A percentile compares a stretch with the other conserved stretches of the same genome.
Conservation (phyloP, 2,113 vertebrate genomes). For the Butastur rufipennis region DNA sequence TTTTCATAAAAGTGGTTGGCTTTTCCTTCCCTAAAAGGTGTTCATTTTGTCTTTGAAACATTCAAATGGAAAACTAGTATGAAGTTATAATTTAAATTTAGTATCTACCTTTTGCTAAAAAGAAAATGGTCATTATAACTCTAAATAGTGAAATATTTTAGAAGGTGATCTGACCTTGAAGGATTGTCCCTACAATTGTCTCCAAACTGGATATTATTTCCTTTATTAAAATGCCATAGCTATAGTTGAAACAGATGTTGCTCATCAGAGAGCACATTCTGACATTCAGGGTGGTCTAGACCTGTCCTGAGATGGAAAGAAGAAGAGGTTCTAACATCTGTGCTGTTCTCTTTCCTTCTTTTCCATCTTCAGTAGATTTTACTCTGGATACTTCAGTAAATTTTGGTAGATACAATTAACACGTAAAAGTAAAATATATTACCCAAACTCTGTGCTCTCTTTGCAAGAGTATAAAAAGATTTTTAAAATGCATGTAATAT, state of each 20-base stretch:
- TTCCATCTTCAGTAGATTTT: neutral
- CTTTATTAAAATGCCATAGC: neutral
- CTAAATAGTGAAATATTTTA: neutral
- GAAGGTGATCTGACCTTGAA: neutral
- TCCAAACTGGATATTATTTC: neutral
- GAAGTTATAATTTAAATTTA: neutral
- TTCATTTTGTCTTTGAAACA: neutral
- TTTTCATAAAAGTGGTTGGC: neutral
- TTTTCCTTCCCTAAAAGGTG: neutral
- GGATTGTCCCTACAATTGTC: neutral
- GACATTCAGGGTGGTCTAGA: neutral
- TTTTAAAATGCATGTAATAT: neutral
- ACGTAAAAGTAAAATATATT: neutral
- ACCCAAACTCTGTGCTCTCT: neutral
- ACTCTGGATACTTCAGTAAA: neutral
- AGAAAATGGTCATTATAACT: neutral
- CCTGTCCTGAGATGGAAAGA: neutral
- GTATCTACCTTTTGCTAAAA: neutral
- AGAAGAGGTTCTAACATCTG: neutral
- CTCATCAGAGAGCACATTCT: neutral
- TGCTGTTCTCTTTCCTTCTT: neutral
- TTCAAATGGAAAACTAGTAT: neutral
- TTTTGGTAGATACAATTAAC: neutral
- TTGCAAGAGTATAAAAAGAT: neutral
- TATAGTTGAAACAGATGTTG: neutral